Evolutionary conservation across 2,797 vertebrate species (phyloP), one percentile per base, ranked within the genome.

Genomic region (Acanthurus tractus): DNA sequence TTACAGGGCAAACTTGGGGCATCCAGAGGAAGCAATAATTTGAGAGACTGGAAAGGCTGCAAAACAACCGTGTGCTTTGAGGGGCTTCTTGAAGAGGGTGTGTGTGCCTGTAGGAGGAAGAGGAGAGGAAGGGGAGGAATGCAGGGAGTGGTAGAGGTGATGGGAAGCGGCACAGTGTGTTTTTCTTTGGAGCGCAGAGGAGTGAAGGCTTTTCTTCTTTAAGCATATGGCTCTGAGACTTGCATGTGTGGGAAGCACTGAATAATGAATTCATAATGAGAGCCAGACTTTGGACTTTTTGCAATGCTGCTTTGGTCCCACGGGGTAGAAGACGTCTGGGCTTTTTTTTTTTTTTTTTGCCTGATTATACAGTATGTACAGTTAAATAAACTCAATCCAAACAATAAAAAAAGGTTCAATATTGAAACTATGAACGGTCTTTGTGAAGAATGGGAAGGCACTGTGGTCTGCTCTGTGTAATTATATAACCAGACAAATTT

Each of bases 211-310:
- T 79, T 76, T 81, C 55, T 55, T 66, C 77, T 78, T 70, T n/a
- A 83, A 82, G 79, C 84, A 80, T 86, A 82, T 86, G 82, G 80
- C 67, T 85, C 18, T 4, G 48, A 68, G 79, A 78, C 57, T 64
- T 82, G 81, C 81, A 88, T 88, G 85, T 84, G 88, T 89, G 81
- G 86, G 88, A 75, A 85, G 82, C 42, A 52, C 44, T 74, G 80
- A 86, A 85, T 88, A 90, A 89, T 87, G 81, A 91, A 87, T 89
- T 85, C 57, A 71, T 75, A 86, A 89, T 79, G 74, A 85, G 44
- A 71, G 53, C 9, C 22, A 70, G 63, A 78, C 69, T 73, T 63
- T 83, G 70, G 81, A 88, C 68, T 55, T 75, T 74, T 80, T 63
- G 57, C 75, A 53, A 1, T 38, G 76, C 61, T 79, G 52, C 42